phyloP scores from a whole-genome alignment of 1,140 invertebrate genomes.

The Cherax quadricarinatus region DNA sequence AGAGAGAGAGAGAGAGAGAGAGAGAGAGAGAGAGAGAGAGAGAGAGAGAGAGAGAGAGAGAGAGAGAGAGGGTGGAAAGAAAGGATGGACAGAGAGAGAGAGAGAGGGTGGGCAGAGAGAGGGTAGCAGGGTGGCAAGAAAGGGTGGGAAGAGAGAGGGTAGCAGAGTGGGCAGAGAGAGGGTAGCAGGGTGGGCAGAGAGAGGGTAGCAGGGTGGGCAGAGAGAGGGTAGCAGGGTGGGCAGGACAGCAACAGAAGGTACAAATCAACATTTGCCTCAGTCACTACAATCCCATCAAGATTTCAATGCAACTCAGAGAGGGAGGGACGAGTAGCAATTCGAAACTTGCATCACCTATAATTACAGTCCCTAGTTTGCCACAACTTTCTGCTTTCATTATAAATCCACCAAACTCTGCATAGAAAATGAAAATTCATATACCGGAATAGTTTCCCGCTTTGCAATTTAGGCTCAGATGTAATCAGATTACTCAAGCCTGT shows the following conservation, averaged over 20 bases:
- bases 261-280: constrained; percentile 4
- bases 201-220: not conserved
- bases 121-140: not conserved
- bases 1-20: not conserved
- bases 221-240: not conserved
- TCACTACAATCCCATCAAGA: constrained; percentile 54
- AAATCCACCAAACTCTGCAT: constrained; percentile 55
- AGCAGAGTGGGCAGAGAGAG: not conserved
- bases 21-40: not conserved
- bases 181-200: not conserved
- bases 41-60: not conserved
- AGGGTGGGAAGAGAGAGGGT: not conserved
- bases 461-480: constrained; percentile 33
- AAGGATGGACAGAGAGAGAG: not conserved
- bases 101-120: not conserved
- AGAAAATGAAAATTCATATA: constrained; percentile 63
- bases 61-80: not conserved
- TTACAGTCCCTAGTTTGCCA: constrained; percentile 51
- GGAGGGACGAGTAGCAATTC: constrained; percentile 43
- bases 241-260: not conserved
- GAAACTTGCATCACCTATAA: constrained; percentile 60
- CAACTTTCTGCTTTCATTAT: constrained; percentile 63
- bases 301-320: constrained; percentile 56
- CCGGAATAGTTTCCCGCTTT: constrained; percentile 48
- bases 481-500: constrained; percentile 30